Evolutionary conservation across 2,113 vertebrate genomes (phyloP).

Genomic region (Silurus meridionalis): DNA sequence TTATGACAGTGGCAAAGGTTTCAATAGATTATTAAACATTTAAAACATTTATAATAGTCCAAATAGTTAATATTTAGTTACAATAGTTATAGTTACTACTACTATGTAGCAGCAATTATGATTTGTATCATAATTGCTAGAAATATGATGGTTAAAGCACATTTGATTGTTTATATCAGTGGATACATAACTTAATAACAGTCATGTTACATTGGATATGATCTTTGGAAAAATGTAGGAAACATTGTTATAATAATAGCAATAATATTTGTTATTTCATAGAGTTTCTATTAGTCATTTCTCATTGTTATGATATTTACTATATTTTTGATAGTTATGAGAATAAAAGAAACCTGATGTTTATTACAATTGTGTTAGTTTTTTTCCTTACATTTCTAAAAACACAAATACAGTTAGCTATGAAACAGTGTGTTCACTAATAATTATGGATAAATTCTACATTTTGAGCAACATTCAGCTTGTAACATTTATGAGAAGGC

Average conservation of each 20-base stretch:
- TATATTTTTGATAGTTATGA: not conserved
- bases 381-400: not conserved
- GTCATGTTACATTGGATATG: not conserved
- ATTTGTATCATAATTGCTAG: too few species aligned
- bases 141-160: too few species aligned
- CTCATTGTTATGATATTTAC: not conserved
- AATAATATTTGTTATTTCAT: not conserved
- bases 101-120: too few species aligned
- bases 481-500: not conserved
- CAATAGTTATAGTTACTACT: not conserved
- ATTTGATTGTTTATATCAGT: too few species aligned
- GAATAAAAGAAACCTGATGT: not conserved
- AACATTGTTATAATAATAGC: too few species aligned
- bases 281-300: too few species aligned
- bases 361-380: not conserved
- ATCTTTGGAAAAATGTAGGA: not conserved
- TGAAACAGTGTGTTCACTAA: not conserved
- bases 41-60: too few species aligned
- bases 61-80: not conserved
- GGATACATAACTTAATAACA: too few species aligned
- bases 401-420: not conserved
- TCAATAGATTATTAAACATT: not conserved
- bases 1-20: not conserved
- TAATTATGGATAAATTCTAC: not conserved
- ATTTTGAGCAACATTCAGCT: not conserved